These are phyloP conservation scores for Neosilurus mollespiculum DNA, from an alignment of 2,797 vertebrate species.

Conservation along the genomic window DNA sequence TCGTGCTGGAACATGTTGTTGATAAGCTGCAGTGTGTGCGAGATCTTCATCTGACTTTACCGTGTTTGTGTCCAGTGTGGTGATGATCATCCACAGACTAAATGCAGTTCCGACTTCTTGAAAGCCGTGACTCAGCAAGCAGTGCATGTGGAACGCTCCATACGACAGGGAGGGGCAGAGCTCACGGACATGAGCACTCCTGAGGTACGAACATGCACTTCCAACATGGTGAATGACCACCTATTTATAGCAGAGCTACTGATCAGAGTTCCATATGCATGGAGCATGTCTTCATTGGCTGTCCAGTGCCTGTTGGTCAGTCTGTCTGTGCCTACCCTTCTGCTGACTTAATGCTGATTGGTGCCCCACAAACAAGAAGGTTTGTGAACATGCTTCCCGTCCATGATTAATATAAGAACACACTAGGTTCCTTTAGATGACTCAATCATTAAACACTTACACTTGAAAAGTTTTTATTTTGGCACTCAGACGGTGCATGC, in stretches of 20 bases:
- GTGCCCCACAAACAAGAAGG: too few relatives aligned
- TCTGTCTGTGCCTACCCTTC: too few relatives aligned
- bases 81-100: slow-evolving; percentile 75
- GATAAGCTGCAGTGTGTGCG: neutral
- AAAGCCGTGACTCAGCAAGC: slow-evolving; percentile 80
- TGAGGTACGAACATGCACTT: slow-evolving; percentile 41
- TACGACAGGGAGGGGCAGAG: slow-evolving; percentile 74
- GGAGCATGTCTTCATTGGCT: too few relatives aligned
- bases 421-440: too few relatives aligned
- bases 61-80: slow-evolving; percentile 67
- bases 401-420: too few relatives aligned
- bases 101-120: slow-evolving; percentile 77
- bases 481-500: too few relatives aligned
- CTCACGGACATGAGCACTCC: slow-evolving; percentile 55
- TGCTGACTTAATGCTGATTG: too few relatives aligned
- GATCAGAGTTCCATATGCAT: too few relatives aligned
- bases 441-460: too few relatives aligned
- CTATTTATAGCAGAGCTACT: neutral
- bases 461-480: too few relatives aligned
- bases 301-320: too few relatives aligned
- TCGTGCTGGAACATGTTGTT: neutral
- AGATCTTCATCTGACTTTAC: neutral
- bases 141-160: slow-evolving; percentile 78
- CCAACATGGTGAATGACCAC: neutral
- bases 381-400: too few relatives aligned